These are phyloP conservation scores for Sus cebifrons DNA, from an alignment of 2,797 vertebrate species.

Conservation along the genomic window DNA sequence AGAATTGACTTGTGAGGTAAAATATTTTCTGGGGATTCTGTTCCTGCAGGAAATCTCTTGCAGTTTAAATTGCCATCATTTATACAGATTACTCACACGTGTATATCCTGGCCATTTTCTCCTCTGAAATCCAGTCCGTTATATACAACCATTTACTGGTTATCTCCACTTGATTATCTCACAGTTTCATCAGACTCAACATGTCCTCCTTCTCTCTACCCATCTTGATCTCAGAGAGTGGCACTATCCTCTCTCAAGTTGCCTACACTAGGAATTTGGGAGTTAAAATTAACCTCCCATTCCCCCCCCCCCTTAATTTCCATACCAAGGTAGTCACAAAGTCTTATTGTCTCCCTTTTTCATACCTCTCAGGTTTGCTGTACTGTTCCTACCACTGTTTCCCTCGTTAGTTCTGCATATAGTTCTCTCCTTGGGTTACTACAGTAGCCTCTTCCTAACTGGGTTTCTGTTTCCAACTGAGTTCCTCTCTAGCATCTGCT, in stretches of 20 bases:
- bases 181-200: neutral
- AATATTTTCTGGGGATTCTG: constrained; percentile 5
- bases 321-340: neutral
- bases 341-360: neutral
- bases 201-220: neutral
- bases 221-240: neutral
- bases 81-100: neutral
- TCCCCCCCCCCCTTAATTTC: neutral
- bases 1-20: neutral
- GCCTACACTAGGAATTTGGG: neutral
- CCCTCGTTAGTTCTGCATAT: neutral
- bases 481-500: neutral
- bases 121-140: neutral
- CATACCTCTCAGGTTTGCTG: neutral
- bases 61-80: constrained; percentile 54
- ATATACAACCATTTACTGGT: neutral
- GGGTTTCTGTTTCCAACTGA: neutral
- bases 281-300: neutral
- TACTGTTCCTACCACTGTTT: neutral
- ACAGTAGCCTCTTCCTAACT: neutral
- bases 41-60: constrained; percentile 34
- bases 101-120: neutral
- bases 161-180: neutral
- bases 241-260: neutral
- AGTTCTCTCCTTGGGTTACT: neutral